Evolutionary conservation across 1,140 invertebrate species (phyloP).

Genomic region (Caenorhabditis briggsae): DNA sequence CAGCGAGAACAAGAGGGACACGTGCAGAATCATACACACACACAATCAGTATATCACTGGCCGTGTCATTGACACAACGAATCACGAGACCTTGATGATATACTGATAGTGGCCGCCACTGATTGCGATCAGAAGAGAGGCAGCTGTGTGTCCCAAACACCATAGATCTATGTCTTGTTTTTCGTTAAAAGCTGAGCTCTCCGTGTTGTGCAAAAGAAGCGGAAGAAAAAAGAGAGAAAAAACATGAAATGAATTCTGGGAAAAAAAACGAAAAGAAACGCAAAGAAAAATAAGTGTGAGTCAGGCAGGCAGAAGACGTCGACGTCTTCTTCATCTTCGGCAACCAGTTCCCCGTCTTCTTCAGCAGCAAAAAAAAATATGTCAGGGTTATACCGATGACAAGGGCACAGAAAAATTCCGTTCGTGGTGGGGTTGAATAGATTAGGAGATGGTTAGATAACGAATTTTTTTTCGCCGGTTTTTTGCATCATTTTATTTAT

Average conservation of each 20-base stretch:
- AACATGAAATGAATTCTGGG: neutral
- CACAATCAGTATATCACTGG: neutral
- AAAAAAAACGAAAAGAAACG: neutral
- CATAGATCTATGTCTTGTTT: too few relatives aligned
- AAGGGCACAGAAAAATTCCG: constrained; percentile 18
- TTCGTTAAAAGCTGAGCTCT: too few relatives aligned
- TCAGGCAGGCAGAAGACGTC: neutral
- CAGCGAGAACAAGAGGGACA: neutral
- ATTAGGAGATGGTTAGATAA: neutral
- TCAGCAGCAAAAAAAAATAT: neutral
- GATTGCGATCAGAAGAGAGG: too few relatives aligned
- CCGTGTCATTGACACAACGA: constrained; percentile 33
- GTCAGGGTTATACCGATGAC: constrained; percentile 34
- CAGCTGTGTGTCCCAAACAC: too few relatives aligned
- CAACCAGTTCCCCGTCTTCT: neutral
- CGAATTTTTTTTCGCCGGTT: neutral
- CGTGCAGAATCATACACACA: constrained; percentile 1
- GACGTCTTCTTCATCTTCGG: neutral
- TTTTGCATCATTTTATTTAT: neutral
- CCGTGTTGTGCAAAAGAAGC: neutral
- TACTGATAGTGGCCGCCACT: too few relatives aligned
- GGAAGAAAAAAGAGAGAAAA: neutral
- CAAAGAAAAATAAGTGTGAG: neutral
- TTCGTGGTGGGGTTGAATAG: neutral
- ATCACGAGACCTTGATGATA: constrained; percentile 23